Evolutionary conservation across 2,888 invertebrate genomes (phyloP).

Genomic region (Phyllotreta striolata): DNA sequence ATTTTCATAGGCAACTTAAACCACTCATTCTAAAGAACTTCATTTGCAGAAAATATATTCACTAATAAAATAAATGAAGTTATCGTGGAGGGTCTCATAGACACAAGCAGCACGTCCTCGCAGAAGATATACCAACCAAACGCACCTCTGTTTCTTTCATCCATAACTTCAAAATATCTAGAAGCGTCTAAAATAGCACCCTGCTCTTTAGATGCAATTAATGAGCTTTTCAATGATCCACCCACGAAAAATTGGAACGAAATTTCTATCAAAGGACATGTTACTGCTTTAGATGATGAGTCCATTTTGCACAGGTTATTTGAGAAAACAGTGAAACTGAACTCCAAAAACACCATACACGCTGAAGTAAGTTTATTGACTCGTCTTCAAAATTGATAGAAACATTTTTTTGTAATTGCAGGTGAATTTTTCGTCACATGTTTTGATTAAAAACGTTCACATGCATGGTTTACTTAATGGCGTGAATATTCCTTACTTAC

Average conservation of each 20-base stretch:
- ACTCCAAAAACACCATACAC: constrained; percentile 46
- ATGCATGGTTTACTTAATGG: constrained; percentile 49
- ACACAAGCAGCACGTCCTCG: constrained; percentile 38
- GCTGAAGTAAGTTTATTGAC: constrained; percentile 45
- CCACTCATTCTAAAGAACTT: constrained; percentile 3
- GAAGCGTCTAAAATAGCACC: constrained; percentile 38
- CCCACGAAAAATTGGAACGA: constrained; percentile 44
- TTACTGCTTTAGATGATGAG: constrained; percentile 47
- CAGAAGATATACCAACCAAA: constrained; percentile 44
- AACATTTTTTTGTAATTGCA: constrained; percentile 38
- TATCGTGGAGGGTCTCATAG: constrained; percentile 45
- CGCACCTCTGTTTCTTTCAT: constrained; percentile 37
- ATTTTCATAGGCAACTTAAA: not conserved
- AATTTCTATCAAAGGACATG: constrained; percentile 46
- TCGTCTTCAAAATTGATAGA: not conserved
- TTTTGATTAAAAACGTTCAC: constrained; percentile 47
- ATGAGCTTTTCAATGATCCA: constrained; percentile 43
- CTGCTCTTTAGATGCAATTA: constrained; percentile 43
- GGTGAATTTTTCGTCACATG: constrained; percentile 49
- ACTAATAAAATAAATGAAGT: constrained; percentile 41
- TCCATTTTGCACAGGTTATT: constrained; percentile 47
- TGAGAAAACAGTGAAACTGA: constrained; percentile 48
- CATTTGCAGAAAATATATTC: constrained; percentile 2
- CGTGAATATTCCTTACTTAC: constrained; percentile 51
- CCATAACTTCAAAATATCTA: constrained; percentile 37